Conservation (phyloP, 37 sponge, comb jelly and placozoan genomes). For the Bolinopsis microptera region DNA sequence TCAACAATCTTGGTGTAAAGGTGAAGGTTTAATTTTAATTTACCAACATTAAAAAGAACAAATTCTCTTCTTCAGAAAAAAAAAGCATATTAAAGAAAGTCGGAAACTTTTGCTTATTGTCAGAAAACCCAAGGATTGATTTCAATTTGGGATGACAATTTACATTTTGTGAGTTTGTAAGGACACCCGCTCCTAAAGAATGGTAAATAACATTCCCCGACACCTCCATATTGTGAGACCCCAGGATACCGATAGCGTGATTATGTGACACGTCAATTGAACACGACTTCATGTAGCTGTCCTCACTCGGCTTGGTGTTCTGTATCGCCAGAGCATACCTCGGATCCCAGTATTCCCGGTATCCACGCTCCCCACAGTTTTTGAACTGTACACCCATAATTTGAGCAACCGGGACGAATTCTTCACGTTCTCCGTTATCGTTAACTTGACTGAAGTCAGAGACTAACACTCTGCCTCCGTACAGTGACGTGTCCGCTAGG, state of each 20-base stretch:
- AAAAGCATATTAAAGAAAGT: too few relatives aligned
- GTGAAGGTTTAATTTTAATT: neutral
- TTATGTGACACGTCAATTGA: slow-evolving; percentile 81
- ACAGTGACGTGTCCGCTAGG: too few relatives aligned
- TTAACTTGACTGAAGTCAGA: slow-evolving; percentile 8
- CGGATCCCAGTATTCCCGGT: slow-evolving; percentile 76
- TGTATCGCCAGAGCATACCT: slow-evolving; percentile 78
- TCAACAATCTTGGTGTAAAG: neutral
- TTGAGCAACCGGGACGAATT: slow-evolving; percentile 70
- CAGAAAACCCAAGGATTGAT: too few relatives aligned
- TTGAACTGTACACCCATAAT: slow-evolving; percentile 81
- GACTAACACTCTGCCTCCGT: slow-evolving; percentile 83
- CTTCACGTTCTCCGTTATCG: neutral
- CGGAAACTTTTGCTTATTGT: too few relatives aligned
- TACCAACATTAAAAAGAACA: too few relatives aligned
- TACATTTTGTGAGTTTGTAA: slow-evolving; percentile 4
- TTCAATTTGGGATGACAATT: too few relatives aligned
- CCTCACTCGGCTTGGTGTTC: slow-evolving; percentile 62
- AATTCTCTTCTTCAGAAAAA: too few relatives aligned
- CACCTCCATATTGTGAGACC: slow-evolving; percentile 65
- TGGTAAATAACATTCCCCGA: slow-evolving; percentile 78
- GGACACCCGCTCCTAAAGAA: slow-evolving; percentile 74
- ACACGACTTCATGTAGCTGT: slow-evolving; percentile 68
- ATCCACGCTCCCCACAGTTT: slow-evolving; percentile 81
- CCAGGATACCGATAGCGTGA: slow-evolving; percentile 80